Conservation (phyloP, 2,113 vertebrate genomes). For the Jaculus jaculus region DNA sequence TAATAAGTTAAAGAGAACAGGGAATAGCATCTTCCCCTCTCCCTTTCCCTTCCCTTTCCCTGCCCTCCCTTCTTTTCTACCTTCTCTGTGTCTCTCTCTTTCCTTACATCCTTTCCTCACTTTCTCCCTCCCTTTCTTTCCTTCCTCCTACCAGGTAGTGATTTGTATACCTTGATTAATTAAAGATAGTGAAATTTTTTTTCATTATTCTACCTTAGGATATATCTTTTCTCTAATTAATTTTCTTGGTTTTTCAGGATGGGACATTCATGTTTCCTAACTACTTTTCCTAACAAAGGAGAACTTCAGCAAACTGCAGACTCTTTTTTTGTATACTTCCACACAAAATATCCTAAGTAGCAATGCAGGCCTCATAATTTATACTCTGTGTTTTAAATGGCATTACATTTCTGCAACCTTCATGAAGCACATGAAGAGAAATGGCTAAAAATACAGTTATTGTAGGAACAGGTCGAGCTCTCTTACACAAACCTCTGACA, state of each 20-base stretch:
- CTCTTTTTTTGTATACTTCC: not conserved
- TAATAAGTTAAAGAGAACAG: not conserved
- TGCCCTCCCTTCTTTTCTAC: not conserved
- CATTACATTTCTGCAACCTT: not conserved
- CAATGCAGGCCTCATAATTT: not conserved
- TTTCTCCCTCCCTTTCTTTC: not conserved
- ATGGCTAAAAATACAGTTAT: not conserved
- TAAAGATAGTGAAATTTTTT: not conserved
- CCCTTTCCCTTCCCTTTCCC: not conserved
- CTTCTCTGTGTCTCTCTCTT: not conserved
- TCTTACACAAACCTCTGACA: not conserved
- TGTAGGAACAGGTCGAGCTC: fast-evolving
- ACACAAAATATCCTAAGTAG: not conserved
- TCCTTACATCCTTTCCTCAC: no score
- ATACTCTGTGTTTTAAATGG: not conserved
- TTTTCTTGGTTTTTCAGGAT: not conserved
- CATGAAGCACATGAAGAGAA: not conserved
- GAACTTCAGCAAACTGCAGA: not conserved
- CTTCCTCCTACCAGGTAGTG: not conserved
- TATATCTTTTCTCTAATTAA: not conserved
- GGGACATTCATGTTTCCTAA: not conserved
- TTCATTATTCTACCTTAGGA: not conserved
- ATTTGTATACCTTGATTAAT: not conserved
- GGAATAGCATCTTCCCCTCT: not conserved
- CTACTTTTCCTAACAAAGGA: not conserved